Evolutionary conservation across 2,797 vertebrate species (phyloP), one percentile per base, ranked within the genome.

Genomic region (Anableps anableps): DNA sequence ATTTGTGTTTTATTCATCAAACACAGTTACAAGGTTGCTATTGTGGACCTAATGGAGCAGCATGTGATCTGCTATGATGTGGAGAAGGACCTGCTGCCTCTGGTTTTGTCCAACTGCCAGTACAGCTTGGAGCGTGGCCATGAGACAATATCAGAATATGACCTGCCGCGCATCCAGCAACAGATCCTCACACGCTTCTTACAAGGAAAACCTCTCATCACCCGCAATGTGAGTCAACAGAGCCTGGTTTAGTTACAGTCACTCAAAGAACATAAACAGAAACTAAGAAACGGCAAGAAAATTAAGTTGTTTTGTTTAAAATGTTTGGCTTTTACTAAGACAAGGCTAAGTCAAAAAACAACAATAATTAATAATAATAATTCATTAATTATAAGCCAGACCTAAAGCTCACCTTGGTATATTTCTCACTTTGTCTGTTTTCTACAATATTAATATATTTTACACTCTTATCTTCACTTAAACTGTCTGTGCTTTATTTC

Each of bases 31-130:
- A 88, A 83, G 0, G 86, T 98, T 17, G 96, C 92, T 13, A 85
- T 95, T 0, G 87, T 78, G 0, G 97, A 98, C 81, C 92, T 98
- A 55, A 88, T 94, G 0, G 96, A 97, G 81, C 91, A 97, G 83
- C 97, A 98, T 2, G 89, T 98, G 82, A 96, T 98, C 89, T 90
- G 87, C n/a, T 98, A 97, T 0, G 97, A 98, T 17, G 80, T 95
- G 9, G 96, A 97, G 77, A 96, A 91, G 45, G 97, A 98, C 51
- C 85, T 98, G 87, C 77, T 94, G 34, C 97, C 97, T 0, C 91
- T 98, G 83, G 94, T 98, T 77, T 90, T 97, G 26, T 96, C 97
- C 31, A 97, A 97, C 94, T 97, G 97, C 84, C 97, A 98, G 89
- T 98, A 98, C 91, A 96, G 91, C 36, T 93, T 98, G 90, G 96